Evolutionary conservation across 2,797 vertebrate species (phyloP), one percentile per base, ranked within the genome.

Genomic region (Poeciliopsis presidionis): DNA sequence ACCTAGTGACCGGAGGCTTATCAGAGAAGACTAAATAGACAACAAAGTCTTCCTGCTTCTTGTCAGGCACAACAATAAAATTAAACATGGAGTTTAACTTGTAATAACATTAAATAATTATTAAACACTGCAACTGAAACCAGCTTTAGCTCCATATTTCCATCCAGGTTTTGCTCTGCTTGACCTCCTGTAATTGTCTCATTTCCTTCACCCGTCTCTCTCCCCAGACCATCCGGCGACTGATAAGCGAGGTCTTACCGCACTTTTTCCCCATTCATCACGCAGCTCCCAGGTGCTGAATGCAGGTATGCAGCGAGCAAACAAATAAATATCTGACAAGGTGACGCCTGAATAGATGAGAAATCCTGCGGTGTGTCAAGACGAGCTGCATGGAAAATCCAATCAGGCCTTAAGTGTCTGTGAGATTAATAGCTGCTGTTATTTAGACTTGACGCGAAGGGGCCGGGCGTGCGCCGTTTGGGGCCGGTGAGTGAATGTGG

Each of bases 401-500:
- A 87, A 88, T 91, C 87, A 86, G 79, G 86, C 72, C 83, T 77
- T 65, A 83, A 83, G 81, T 83, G 88, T 85, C 75, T 43, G 0
- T 9, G 47, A 89, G 92, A 90, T 91, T 81, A 91, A 92, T 87
- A 75, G 84, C 86, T 39, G 53, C 85, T 69, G 81, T 92, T 89
- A 88, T 84, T 89, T 85, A 89, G 47, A 53, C 59, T 88, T 25
- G 67, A 85, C 73, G 89, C 75, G 53, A 70, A 82, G 82, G 76
- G 82, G 83, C 73, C 86, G 6, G 47, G 57, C 13, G n/a, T 43
- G 73, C n/a, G 73, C 39, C 79, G 76, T 79, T 76, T 73, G 67
- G 73, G 72, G 47, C 30, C 39, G 30, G 80, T 25, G 75, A 55
- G 47, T 75, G 77, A 77, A 75, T 75, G 65, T 76, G 73, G 67